These are phyloP conservation scores for Chlamydotis undulata DNA, from an alignment of 2,113 vertebrate species.

Conservation along the genomic window DNA sequence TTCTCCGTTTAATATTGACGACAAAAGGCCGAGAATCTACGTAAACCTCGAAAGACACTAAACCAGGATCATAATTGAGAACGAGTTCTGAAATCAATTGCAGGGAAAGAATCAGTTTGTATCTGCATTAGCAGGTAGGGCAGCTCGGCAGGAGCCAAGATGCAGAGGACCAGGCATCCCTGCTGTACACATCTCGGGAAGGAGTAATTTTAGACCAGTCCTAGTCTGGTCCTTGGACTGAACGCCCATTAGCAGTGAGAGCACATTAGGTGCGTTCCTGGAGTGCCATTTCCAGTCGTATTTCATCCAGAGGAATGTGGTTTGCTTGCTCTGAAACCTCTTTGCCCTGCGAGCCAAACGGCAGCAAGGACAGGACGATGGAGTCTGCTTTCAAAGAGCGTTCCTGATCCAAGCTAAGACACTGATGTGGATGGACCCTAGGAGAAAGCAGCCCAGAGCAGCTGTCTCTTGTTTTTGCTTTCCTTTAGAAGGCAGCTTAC, in stretches of 20 bases:
- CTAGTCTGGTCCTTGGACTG: accelerated
- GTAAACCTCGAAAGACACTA: background rate
- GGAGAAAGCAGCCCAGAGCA: background rate
- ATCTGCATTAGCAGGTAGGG: accelerated
- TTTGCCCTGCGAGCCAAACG: background rate
- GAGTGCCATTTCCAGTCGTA: accelerated
- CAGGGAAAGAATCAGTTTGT: accelerated
- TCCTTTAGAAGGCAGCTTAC: background rate
- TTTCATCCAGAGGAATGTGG: background rate
- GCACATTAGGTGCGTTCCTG: background rate
- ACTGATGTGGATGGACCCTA: background rate
- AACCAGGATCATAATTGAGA: background rate
- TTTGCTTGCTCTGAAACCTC: background rate
- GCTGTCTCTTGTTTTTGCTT: background rate
- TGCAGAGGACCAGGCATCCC: background rate
- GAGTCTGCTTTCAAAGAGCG: background rate
- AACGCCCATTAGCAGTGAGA: background rate
- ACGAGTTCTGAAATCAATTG: background rate
- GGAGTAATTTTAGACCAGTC: background rate
- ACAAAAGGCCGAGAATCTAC: background rate
- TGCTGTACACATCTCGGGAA: accelerated
- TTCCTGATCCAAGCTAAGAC: background rate
- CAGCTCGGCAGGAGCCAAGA: background rate
- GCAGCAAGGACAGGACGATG: background rate
- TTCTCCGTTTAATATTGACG: background rate